These are phyloP conservation scores for Pteropus alecto DNA, from an alignment of 2,113 vertebrate species.

Conservation along the genomic window DNA sequence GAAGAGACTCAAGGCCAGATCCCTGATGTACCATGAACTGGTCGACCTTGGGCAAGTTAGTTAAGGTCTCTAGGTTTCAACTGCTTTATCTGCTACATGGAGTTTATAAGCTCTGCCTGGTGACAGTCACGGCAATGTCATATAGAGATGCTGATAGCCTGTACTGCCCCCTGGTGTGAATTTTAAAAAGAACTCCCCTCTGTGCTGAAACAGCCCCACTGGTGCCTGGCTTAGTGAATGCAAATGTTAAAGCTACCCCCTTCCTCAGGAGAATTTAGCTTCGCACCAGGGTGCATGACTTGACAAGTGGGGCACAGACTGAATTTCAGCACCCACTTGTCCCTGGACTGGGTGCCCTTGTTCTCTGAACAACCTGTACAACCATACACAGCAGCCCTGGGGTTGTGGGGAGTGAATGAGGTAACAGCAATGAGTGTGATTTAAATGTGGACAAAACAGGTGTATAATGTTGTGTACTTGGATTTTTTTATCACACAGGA, in stretches of 20 bases:
- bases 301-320: neutral
- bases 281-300: neutral
- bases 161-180: slow-evolving; percentile 27
- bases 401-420: neutral
- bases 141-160: neutral
- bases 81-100: neutral
- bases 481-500: neutral
- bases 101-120: neutral
- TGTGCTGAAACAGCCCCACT: neutral
- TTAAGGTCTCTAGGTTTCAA: neutral
- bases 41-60: neutral
- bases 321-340: neutral
- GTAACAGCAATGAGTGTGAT: neutral
- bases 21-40: neutral
- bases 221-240: neutral
- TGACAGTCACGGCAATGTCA: neutral
- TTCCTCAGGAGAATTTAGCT: neutral
- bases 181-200: neutral
- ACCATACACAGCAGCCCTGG: neutral
- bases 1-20: neutral
- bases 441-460: neutral
- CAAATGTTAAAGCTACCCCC: neutral
- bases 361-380: neutral
- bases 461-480: neutral
- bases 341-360: neutral